phyloP scores from a whole-genome alignment of 2,113 vertebrate species.

The Eidolon helvum region DNA sequence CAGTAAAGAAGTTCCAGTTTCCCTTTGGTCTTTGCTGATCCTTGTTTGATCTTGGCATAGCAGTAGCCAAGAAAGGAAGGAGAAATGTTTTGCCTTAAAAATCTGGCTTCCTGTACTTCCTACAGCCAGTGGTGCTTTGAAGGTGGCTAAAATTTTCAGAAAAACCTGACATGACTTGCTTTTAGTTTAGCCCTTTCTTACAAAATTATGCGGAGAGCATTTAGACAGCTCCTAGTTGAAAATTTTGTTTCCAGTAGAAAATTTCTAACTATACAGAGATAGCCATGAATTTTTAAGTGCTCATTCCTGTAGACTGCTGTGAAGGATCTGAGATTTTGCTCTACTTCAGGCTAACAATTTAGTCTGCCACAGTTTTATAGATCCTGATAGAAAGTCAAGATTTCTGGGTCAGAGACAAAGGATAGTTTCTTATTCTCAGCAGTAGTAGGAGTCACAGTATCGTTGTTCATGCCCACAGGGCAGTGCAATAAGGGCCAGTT shows the following conservation, averaged over 20 bases:
- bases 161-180: constrained; percentile 32
- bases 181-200: constrained; percentile 54
- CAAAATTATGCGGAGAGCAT: neutral
- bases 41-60: constrained; percentile 14
- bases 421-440: neutral
- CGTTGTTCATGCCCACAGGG: neutral
- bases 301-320: neutral
- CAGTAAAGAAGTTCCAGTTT: constrained; percentile 22
- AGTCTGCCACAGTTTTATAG: neutral
- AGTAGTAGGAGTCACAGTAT: neutral
- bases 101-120: constrained; percentile 31
- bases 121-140: constrained; percentile 27
- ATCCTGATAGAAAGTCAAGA: neutral
- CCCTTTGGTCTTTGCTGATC: constrained; percentile 36
- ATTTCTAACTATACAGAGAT: neutral
- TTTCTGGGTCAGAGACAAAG: neutral
- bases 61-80: neutral
- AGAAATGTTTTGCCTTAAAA: constrained; percentile 59
- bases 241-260: neutral
- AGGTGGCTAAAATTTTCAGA: neutral
- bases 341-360: neutral
- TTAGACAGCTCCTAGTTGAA: neutral
- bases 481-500: neutral
- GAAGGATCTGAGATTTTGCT: neutral
- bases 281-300: neutral